These are phyloP conservation scores for Archocentrus centrarchus DNA, from an alignment of 2,113 vertebrate species.

Conservation along the genomic window DNA sequence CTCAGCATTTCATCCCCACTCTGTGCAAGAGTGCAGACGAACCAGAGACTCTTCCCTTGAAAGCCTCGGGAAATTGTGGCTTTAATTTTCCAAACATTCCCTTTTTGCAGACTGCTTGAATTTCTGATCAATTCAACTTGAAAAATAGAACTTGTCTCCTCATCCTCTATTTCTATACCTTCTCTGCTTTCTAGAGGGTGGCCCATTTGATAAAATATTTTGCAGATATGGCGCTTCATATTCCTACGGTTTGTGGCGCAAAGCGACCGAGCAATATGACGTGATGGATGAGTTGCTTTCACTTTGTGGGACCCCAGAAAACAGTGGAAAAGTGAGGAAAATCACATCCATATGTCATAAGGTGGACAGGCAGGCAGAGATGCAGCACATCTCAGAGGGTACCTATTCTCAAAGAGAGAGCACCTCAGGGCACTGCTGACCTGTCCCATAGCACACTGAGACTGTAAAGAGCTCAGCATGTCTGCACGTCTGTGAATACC, in stretches of 20 bases:
- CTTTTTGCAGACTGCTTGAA: slow-evolving; percentile 32
- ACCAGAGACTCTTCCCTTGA: slow-evolving; percentile 7
- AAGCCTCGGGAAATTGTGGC: slow-evolving; percentile 50
- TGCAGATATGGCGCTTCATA: slow-evolving; percentile 15
- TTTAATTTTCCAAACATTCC: slow-evolving; percentile 57
- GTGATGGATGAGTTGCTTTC: slow-evolving; percentile 62
- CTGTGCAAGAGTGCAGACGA: slow-evolving; percentile 11
- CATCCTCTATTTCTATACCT: background rate
- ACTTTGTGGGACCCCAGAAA: slow-evolving; percentile 44
- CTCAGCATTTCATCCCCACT: slow-evolving; percentile 19
- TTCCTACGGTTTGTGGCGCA: slow-evolving; percentile 18
- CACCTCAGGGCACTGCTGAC: slow-evolving; percentile 25
- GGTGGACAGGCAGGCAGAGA: slow-evolving; percentile 45
- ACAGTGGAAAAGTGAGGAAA: slow-evolving; percentile 71
- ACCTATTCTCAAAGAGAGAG: slow-evolving; percentile 33
- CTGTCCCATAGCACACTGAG: slow-evolving; percentile 28
- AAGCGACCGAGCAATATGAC: slow-evolving; percentile 9
- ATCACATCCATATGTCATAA: slow-evolving; percentile 78
- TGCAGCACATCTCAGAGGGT: slow-evolving; percentile 35
- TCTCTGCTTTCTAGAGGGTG: background rate
- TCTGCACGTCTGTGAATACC: slow-evolving; percentile 17
- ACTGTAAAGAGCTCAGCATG: background rate
- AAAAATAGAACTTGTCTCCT: background rate
- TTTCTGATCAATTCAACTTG: slow-evolving; percentile 28
- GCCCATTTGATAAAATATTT: slow-evolving; percentile 28